These are phyloP conservation scores for Buceros bicornis DNA, from an alignment of 2,797 vertebrate genomes.

Conservation along the genomic window DNA sequence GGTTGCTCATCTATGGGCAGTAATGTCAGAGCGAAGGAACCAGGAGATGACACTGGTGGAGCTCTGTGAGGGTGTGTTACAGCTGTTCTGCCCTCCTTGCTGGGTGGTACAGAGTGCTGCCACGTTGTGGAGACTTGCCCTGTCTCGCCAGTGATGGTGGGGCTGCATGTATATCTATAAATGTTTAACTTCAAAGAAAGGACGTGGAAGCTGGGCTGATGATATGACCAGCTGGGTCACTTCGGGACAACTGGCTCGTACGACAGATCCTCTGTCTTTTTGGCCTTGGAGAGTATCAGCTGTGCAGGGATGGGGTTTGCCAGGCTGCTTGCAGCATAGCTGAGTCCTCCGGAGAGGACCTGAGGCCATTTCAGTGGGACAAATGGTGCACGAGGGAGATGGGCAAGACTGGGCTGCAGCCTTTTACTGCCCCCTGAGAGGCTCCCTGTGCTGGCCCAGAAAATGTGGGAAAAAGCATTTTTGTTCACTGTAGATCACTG, in stretches of 20 bases:
- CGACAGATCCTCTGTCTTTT: neutral
- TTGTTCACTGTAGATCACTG: neutral
- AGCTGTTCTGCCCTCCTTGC: neutral
- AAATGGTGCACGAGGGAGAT: neutral
- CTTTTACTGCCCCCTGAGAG: neutral
- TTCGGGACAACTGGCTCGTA: neutral
- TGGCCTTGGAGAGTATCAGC: neutral
- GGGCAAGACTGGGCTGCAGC: neutral
- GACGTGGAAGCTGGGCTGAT: neutral
- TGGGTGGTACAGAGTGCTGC: neutral
- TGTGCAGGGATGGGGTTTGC: neutral
- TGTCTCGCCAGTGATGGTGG: neutral
- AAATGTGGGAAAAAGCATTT: neutral
- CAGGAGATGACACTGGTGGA: neutral
- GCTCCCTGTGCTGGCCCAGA: neutral
- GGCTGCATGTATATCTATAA: too few relatives aligned
- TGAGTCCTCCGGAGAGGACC: neutral
- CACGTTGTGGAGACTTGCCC: fast-evolving
- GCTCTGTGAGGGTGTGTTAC: neutral
- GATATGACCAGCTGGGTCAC: neutral
- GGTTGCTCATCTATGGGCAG: neutral
- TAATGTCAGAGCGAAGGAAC: neutral
- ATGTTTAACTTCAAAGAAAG: neutral
- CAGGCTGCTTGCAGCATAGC: neutral
- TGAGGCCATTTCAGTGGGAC: neutral